Percentiles rank a stretch among this genome's conserved stretches.
phyloP scores from a whole-genome alignment of 1,140 invertebrate genomes.

The Proales similis region DNA sequence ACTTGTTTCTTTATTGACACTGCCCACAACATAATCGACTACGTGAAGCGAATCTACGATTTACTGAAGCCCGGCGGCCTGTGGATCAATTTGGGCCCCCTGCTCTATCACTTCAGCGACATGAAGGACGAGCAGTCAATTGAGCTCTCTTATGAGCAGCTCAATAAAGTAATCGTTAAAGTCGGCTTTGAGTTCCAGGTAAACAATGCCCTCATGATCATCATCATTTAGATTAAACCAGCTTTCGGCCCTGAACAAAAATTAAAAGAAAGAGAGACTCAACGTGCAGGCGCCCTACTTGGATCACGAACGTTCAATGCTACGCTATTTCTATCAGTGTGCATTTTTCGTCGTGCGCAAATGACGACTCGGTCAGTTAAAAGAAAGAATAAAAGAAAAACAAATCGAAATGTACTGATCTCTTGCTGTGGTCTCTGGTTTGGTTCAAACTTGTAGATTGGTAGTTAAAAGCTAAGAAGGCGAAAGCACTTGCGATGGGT shows the following conservation, averaged over 20 bases:
- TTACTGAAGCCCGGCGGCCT: constrained; percentile 72
- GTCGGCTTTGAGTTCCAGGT: constrained; percentile 81
- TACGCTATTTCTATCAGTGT: constrained; percentile 30
- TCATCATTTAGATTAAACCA: not conserved
- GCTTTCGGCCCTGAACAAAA: not conserved
- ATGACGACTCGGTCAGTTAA: not conserved
- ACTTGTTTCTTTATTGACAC: constrained; percentile 98
- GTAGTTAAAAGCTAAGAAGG: too few relatives aligned
- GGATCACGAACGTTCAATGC: constrained; percentile 9
- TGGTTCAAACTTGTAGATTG: too few relatives aligned
- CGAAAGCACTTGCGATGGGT: too few relatives aligned
- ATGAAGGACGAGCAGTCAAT: constrained; percentile 79
- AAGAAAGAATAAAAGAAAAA: too few relatives aligned
- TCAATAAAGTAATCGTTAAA: constrained; percentile 70
- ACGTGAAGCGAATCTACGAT: constrained; percentile 84
- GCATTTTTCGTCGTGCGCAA: constrained; percentile 23
- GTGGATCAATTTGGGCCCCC: constrained; percentile 69
- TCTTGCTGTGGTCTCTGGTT: too few relatives aligned
- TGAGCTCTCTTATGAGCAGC: constrained; percentile 77
- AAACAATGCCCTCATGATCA: constrained; percentile 40
- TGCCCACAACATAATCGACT: constrained; percentile 85
- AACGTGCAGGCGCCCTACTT: constrained; percentile 1
- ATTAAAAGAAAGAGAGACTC: constrained; percentile 31
- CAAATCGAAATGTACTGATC: too few relatives aligned
- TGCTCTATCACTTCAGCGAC: constrained; percentile 89